phyloP scores from a whole-genome alignment of 35 echinoderm and acorn worm genomes.

The Nesometra sesokonis region DNA sequence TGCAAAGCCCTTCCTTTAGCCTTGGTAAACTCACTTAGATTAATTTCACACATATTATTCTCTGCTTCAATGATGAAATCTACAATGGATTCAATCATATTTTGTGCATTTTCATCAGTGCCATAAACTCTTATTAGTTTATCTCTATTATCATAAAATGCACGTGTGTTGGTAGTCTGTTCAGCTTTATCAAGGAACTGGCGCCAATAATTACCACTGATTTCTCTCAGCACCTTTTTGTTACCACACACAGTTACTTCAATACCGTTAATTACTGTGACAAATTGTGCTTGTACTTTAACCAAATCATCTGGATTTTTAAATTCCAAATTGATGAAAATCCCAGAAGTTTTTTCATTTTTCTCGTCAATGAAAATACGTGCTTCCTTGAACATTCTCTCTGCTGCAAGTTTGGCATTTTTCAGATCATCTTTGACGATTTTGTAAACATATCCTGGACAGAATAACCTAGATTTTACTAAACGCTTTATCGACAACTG shows the following conservation, averaged over 20 bases:
- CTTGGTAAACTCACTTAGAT: neutral
- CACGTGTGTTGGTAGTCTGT: neutral
- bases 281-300: neutral
- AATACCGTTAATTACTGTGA: neutral
- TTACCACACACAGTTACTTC: neutral
- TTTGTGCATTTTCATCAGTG: neutral
- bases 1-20: constrained; percentile 17
- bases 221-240: neutral
- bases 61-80: neutral
- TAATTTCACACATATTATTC: neutral
- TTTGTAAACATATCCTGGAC: neutral
- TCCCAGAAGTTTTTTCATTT: neutral
- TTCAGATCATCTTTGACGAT: neutral
- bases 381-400: neutral
- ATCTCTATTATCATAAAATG: neutral
- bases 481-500: neutral
- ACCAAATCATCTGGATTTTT: neutral
- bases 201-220: neutral
- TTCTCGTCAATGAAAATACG: neutral
- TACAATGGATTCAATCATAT: neutral
- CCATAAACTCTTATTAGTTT: neutral
- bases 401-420: neutral
- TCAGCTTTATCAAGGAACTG: neutral
- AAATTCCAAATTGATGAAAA: neutral
- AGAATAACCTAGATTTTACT: neutral